Base-by-base conservation (phyloP, 2,888 invertebrate species). In the Geotrupes spiniger region DNA sequence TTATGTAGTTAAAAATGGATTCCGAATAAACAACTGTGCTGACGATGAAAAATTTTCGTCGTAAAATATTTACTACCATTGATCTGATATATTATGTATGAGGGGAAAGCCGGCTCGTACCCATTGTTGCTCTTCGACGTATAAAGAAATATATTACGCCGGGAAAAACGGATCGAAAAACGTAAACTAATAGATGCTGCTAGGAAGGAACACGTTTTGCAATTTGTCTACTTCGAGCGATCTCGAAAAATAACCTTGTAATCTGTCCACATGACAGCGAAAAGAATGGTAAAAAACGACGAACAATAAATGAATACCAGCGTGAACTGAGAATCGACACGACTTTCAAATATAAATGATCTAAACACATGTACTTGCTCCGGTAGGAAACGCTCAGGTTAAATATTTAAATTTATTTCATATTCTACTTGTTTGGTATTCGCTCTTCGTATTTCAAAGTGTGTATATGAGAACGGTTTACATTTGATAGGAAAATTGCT, bases 181-280 rank as follows among this genome's bases (percentile, higher is more conserved):
- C 33, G 33, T 9, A 33, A 33, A 33, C 33, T 33, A 33, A 14
- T 33, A 33, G 33, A 33, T 38, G 38, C 17, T 38, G 25, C n/a
- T 38, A 11, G 38, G 21, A 10, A 11, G 4, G 38, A 25, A 57
- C 63, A 61, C 62, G 62, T 61, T 53, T 56, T 36, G 62, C 61
- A 52, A 66, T 66, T 66, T 65, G 64, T 65, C 63, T 63, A 53
- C 60, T 63, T 67, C 63, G 63, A 57, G 53, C 50, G 52, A 51
- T 57, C 56, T 49, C 57, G 62, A 64, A 64, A 66, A 65, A 65
- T 65, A 62, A 60, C 61, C 63, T 53, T 56, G 63, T 63, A 64
- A 68, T 68, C 62, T 63, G 63, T 66, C 62, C 53, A 43, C 56
- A 49, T 61, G 63, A 63, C 66, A 62, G 44, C 47, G 45, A 51